Base-by-base conservation (phyloP, 2,797 vertebrate species). In the Oryzias dopingdopingensis region DNA sequence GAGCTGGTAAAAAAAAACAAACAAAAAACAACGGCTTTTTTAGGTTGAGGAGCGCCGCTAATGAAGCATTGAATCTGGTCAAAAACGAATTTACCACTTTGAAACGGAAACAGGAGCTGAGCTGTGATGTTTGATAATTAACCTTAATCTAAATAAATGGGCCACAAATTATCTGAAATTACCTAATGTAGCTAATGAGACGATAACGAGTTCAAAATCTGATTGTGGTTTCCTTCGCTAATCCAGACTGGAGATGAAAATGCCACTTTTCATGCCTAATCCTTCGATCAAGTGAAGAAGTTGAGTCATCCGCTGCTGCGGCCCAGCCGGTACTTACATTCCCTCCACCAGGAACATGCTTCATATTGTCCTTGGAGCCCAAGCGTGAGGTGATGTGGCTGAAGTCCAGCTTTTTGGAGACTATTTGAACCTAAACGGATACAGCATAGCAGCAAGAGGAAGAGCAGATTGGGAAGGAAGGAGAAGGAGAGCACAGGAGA, bases 351-450 rank as follows among this genome's bases (percentile, higher is more conserved):
- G 97, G 96, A 92, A 97, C 93, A 93, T 99, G 96, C 94, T 98
- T 98, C 88, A 98, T 94, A 95, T 99, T 99, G 92, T 99, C 97
- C 95, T 98, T 99, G 92, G 97, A 99, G 84, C 97, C 97, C 93
- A 97, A 96, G 91, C 97, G 97, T 84, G 96, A 96, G 68, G 95
- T 93, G 91, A 98, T 87, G 85, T 99, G 96, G 93, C 95, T 97
- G 96, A 97, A 98, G 95, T 94, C 97, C 92, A 94, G 89, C 91
- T 96, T 98, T 96, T 97, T 96, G 93, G 93, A 95, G 92, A 95
- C 93, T 95, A 98, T 95, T 89, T 98, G 95, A 94, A 99, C 96
- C 96, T 98, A 93, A n/a, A 85, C 55, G 74, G 85, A 94, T 91
- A 91, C 44, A 90, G 94, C 85, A 92, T 84, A 93, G 93, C 93